Conservation (phyloP, 1,140 invertebrate species). For the Drosophila lacertosa region DNA sequence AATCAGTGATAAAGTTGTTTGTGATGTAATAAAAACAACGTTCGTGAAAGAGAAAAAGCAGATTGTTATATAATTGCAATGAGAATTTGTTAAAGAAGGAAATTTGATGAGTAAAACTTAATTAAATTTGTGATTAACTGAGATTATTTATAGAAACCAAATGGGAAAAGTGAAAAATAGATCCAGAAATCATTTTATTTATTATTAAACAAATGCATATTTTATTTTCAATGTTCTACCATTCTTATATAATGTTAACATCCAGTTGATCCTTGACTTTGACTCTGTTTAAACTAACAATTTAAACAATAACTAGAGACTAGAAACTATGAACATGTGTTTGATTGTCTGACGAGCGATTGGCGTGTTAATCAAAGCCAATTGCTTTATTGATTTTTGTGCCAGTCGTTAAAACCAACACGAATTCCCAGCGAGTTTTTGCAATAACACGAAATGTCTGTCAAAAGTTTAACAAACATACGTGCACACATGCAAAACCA, state of each 20-base stretch:
- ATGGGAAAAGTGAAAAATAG: no score
- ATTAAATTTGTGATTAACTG: not conserved
- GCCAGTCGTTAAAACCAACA: conserved; percentile 65
- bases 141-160: no score
- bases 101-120: no score
- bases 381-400: conserved; percentile 65
- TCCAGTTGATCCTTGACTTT: conserved; percentile 18
- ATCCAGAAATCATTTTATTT: no score
- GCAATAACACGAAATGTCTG: conserved; percentile 62
- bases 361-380: conserved; percentile 63
- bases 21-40: conserved; percentile 10
- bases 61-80: not conserved
- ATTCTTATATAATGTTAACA: no score
- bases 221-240: no score
- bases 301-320: not conserved
- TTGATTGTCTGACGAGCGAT: conserved; percentile 18
- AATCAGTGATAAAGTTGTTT: conserved; percentile 20
- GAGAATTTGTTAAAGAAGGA: not conserved
- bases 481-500: conserved; percentile 6
- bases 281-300: not conserved
- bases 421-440: conserved; percentile 42
- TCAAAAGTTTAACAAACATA: conserved; percentile 38
- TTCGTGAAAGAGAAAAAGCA: not conserved
- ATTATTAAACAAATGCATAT: no score
- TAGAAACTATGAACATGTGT: conserved; percentile 19